phyloP scores from a whole-genome alignment of 2,888 invertebrate species.

The Tridacna crocea region DNA sequence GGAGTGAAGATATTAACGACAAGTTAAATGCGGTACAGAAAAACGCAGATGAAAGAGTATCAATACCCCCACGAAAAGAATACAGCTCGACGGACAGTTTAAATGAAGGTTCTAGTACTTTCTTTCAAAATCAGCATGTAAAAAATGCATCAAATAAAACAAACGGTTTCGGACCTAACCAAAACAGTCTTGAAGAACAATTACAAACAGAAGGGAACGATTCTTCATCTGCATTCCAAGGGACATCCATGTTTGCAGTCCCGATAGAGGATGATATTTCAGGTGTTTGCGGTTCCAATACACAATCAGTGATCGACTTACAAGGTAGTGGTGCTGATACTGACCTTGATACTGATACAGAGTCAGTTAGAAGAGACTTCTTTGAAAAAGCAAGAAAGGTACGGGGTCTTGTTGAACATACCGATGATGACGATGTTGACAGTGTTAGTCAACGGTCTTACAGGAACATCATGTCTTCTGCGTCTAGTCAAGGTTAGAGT shows the following conservation, averaged over 20 bases:
- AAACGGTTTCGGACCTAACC: no score
- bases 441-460: slow-evolving; percentile 34
- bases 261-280: slow-evolving; percentile 47
- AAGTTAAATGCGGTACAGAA: no score
- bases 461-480: slow-evolving; percentile 55
- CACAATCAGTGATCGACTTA: slow-evolving; percentile 40
- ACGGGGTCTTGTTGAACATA: slow-evolving; percentile 31
- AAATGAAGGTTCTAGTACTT: no score
- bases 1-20: no score
- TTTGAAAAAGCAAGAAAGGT: slow-evolving; percentile 31
- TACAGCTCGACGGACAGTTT: no score
- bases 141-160: no score
- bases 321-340: slow-evolving; percentile 40
- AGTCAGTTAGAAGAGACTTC: slow-evolving; percentile 44
- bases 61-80: no score
- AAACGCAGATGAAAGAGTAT: no score
- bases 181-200: background rate
- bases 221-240: background rate
- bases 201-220: background rate
- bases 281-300: slow-evolving; percentile 33
- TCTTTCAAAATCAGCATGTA: no score
- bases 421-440: slow-evolving; percentile 38
- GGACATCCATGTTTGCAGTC: slow-evolving; percentile 50
- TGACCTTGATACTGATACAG: slow-evolving; percentile 57
- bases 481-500: slow-evolving; percentile 65